These are phyloP conservation scores for Aporrectodea caliginosa DNA, from an alignment of 1,140 invertebrate species.

Conservation along the genomic window DNA sequence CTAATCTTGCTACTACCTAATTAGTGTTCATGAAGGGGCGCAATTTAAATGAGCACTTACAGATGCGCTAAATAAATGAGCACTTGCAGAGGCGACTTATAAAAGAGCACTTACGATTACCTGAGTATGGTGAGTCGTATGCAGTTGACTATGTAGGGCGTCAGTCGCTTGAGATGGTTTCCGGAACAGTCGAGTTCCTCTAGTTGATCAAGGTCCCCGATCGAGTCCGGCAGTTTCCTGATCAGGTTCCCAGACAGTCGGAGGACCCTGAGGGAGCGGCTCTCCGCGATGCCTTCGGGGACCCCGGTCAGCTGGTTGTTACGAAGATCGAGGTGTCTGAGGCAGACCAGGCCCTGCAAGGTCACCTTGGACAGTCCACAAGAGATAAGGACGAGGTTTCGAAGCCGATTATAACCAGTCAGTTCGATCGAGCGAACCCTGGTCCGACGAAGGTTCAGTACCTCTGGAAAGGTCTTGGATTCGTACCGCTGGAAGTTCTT, in stretches of 20 bases:
- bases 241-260: constrained; percentile 22
- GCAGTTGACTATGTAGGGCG: constrained; percentile 15
- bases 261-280: constrained; percentile 18
- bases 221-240: constrained; percentile 17
- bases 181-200: constrained; percentile 10
- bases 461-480: constrained; percentile 6
- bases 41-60: no score
- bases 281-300: constrained; percentile 13
- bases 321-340: constrained; percentile 22
- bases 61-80: no score
- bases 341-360: constrained; percentile 8
- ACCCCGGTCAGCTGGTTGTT: constrained; percentile 20
- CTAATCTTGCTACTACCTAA: no score
- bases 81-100: no score
- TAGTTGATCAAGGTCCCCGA: constrained; percentile 16
- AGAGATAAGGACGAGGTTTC: constrained; percentile 20
- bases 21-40: no score
- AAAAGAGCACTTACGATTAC: no score
- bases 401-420: constrained; percentile 5
- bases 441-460: constrained; percentile 16
- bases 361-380: constrained; percentile 13
- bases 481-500: constrained; percentile 28
- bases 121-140: neutral
- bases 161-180: constrained; percentile 23
- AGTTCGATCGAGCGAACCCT: constrained; percentile 11